These are phyloP conservation scores for Meloidogyne hapla DNA, from an alignment of 1,140 invertebrate species.

Conservation along the genomic window DNA sequence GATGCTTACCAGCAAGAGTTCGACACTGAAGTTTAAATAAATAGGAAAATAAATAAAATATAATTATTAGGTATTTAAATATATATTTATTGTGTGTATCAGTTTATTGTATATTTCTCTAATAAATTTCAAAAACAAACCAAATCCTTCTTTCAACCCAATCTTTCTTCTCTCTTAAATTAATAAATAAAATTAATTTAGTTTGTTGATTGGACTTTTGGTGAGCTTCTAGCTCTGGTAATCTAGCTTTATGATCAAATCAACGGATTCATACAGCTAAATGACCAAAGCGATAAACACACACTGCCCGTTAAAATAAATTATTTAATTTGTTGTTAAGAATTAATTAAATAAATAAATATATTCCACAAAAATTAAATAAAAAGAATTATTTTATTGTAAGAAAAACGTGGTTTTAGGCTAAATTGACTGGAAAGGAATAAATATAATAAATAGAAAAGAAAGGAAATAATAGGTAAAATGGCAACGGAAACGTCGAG, in stretches of 20 bases:
- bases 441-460: not conserved
- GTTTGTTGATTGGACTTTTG: not conserved
- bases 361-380: not conserved
- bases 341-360: not conserved
- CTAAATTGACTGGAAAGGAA: not conserved
- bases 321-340: too few relatives aligned
- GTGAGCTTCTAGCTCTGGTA: not conserved
- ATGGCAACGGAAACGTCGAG: constrained; percentile 9
- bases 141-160: too few relatives aligned
- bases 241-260: constrained; percentile 6
- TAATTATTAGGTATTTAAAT: not conserved
- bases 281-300: constrained; percentile 1
- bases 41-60: not conserved
- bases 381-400: not conserved
- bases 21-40: not conserved
- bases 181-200: too few relatives aligned
- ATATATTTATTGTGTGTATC: too few relatives aligned
- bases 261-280: not conserved
- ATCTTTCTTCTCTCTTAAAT: too few relatives aligned
- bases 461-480: constrained; percentile 4
- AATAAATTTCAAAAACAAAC: too few relatives aligned
- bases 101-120: too few relatives aligned
- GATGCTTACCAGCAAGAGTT: not conserved
- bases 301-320: not conserved
- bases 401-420: not conserved